phyloP scores from a whole-genome alignment of 2,113 vertebrate genomes.

The Silurus meridionalis region DNA sequence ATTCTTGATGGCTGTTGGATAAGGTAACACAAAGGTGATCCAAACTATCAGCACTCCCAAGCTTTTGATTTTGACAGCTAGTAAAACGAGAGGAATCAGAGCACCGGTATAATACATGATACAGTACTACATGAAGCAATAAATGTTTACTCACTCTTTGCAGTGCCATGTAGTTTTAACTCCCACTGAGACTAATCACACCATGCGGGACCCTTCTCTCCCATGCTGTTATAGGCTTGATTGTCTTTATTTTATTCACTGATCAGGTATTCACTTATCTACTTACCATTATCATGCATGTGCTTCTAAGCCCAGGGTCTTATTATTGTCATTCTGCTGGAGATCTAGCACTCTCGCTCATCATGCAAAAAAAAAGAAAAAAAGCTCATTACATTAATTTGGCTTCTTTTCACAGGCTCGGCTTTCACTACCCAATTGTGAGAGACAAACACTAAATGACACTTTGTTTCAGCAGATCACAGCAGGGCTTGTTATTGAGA shows the following conservation, averaged over 20 bases:
- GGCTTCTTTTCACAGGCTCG: constrained; percentile 55
- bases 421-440: constrained; percentile 60
- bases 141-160: constrained; percentile 8
- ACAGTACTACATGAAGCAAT: constrained; percentile 65
- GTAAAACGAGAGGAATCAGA: constrained; percentile 48
- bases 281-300: constrained; percentile 56
- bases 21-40: constrained; percentile 21
- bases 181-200: constrained; percentile 9
- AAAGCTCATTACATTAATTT: constrained; percentile 75
- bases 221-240: constrained; percentile 56
- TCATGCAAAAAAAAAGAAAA: constrained; percentile 55
- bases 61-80: constrained; percentile 55
- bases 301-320: constrained; percentile 58
- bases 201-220: background rate
- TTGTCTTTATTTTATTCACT: constrained; percentile 64
- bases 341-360: constrained; percentile 62
- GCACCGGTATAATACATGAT: constrained; percentile 57
- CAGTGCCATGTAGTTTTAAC: background rate
- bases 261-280: constrained; percentile 68
- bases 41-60: constrained; percentile 18
- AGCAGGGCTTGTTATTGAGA: constrained; percentile 56
- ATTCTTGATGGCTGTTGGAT: constrained; percentile 34
- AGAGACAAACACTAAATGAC: constrained; percentile 67
- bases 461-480: constrained; percentile 61
- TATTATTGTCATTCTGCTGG: constrained; percentile 67